These are phyloP conservation scores for Dorcus parallelipipedus DNA, from an alignment of 2,888 invertebrate species.

Conservation along the genomic window DNA sequence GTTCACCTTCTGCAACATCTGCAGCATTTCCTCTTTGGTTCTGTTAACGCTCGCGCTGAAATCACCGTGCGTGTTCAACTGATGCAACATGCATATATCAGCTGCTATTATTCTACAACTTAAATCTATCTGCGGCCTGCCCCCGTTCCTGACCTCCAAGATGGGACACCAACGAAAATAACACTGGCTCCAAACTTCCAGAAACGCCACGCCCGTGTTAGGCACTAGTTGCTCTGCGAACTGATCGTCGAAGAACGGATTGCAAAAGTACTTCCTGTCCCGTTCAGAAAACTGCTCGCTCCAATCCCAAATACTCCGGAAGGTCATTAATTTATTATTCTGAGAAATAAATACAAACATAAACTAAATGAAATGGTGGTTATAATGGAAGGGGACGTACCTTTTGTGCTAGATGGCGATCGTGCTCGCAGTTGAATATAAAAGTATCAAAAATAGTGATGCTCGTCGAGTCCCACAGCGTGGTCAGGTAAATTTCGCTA, in stretches of 20 bases:
- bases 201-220: slow-evolving; percentile 51
- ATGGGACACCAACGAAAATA: slow-evolving; percentile 87
- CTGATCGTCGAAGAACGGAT: slow-evolving; percentile 67
- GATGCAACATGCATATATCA: slow-evolving; percentile 50
- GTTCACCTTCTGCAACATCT: slow-evolving; percentile 44
- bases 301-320: slow-evolving; percentile 89
- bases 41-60: slow-evolving; percentile 15
- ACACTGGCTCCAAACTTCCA: slow-evolving; percentile 83
- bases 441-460: slow-evolving; percentile 90
- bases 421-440: slow-evolving; percentile 82
- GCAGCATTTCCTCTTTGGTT: slow-evolving; percentile 42
- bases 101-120: slow-evolving; percentile 50
- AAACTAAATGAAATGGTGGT: not conserved
- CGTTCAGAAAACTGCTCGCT: slow-evolving; percentile 79
- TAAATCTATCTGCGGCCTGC: slow-evolving; percentile 58
- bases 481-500: slow-evolving; percentile 87
- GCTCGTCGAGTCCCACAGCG: slow-evolving; percentile 87
- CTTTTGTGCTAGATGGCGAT: slow-evolving; percentile 54
- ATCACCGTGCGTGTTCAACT: slow-evolving; percentile 33
- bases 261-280: slow-evolving; percentile 78
- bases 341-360: slow-evolving; percentile 12
- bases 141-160: slow-evolving; percentile 72
- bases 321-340: slow-evolving; percentile 50
- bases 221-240: slow-evolving; percentile 50
- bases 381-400: slow-evolving; percentile 44